Evolutionary conservation across 2,113 vertebrate genomes (phyloP).

Genomic region (Megaceryle maxima): DNA sequence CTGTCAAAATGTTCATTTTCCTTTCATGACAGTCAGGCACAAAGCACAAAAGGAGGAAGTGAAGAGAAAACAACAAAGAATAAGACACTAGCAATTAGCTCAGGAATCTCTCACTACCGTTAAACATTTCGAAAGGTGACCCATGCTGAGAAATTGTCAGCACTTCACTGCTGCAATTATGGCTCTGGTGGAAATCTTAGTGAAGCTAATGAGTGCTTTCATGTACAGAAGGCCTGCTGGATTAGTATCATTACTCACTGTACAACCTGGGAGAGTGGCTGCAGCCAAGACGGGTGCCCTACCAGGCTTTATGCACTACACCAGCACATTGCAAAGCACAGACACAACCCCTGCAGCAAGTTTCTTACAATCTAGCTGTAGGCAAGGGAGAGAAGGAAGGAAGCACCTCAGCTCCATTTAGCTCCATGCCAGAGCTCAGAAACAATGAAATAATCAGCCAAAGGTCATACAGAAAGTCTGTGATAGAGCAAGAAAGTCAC

Average conservation of each 20-base stretch:
- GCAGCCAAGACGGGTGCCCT: not conserved
- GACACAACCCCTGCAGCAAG: not conserved
- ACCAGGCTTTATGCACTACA: not conserved
- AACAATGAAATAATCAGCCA: not conserved
- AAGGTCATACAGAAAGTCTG: not conserved
- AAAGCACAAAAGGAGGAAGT: not conserved
- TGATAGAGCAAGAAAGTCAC: not conserved
- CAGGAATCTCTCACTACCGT: constrained; percentile 28
- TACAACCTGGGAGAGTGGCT: not conserved
- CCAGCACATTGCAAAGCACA: not conserved
- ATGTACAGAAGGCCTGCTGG: constrained; percentile 36
- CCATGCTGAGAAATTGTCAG: constrained; percentile 55
- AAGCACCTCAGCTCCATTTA: not conserved
- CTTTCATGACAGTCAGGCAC: not conserved
- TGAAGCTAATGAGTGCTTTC: constrained; percentile 48
- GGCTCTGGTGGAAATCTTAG: constrained; percentile 20
- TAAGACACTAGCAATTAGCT: constrained; percentile 42
- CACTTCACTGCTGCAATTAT: not conserved
- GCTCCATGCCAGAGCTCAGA: not conserved
- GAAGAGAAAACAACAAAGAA: constrained; percentile 19
- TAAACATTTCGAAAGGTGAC: constrained; percentile 42
- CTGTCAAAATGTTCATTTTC: not conserved
- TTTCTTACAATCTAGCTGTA: not conserved
- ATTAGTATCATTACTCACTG: constrained; percentile 21
- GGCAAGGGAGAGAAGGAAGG: not conserved